Conservation (phyloP, 2,113 vertebrate species). For the Burhinus bistriatus region DNA sequence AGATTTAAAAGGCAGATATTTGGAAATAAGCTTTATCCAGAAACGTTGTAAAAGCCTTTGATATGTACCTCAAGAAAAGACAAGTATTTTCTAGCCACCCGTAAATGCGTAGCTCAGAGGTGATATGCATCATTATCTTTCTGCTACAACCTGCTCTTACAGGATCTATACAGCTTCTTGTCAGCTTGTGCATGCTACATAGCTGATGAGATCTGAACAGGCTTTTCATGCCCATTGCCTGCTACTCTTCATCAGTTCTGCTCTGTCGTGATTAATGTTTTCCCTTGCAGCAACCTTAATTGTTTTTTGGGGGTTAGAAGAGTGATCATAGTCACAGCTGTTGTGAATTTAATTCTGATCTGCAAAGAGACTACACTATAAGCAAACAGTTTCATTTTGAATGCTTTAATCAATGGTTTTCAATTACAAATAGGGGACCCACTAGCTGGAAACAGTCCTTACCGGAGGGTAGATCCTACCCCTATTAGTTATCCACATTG, state of each 20-base stretch:
- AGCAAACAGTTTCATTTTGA: slow-evolving; percentile 1
- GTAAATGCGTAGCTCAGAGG: not conserved
- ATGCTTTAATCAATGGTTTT: not conserved
- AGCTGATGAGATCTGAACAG: not conserved
- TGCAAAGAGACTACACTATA: not conserved
- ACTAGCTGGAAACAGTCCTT: not conserved
- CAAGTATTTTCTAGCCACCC: not conserved
- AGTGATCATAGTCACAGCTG: not conserved
- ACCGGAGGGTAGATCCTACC: not conserved
- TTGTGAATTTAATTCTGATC: not conserved
- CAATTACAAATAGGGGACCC: not conserved
- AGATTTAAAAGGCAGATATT: not conserved
- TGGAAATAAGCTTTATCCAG: not conserved
- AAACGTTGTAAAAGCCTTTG: not conserved
- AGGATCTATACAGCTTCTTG: not conserved
- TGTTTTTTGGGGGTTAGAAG: not conserved
- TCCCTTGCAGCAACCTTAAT: slow-evolving; percentile 20
- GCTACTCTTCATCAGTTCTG: not conserved
- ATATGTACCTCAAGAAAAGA: not conserved
- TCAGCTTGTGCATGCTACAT: not conserved
- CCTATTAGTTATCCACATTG: not conserved
- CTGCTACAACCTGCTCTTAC: not conserved
- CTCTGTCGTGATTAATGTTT: not conserved
- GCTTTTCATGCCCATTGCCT: not conserved
- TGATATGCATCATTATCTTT: not conserved